These are phyloP conservation scores for Channa striata DNA, from an alignment of 2,797 vertebrate species.

Conservation along the genomic window DNA sequence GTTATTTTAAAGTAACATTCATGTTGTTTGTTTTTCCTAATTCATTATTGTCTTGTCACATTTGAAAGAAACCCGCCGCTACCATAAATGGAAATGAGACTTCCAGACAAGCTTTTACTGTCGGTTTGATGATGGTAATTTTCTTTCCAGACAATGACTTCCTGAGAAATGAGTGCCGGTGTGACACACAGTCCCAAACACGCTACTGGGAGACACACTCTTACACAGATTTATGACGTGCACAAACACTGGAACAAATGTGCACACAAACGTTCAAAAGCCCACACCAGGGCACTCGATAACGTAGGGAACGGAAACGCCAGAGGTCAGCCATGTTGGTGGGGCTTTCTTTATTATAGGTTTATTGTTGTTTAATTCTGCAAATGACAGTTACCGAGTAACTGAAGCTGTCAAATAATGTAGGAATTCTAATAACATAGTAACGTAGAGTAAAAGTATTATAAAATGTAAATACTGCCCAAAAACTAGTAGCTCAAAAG, in stretches of 20 bases:
- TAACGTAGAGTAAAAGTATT: too few relatives aligned
- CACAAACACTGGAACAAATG: background rate
- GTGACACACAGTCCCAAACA: conserved; percentile 12
- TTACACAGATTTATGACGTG: background rate
- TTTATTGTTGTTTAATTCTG: too few relatives aligned
- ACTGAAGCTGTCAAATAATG: too few relatives aligned
- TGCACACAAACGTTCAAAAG: background rate
- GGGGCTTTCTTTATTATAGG: conserved; percentile 24
- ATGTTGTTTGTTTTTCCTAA: background rate
- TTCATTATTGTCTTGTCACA: background rate
- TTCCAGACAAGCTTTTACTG: conserved; percentile 12
- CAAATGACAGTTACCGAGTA: too few relatives aligned
- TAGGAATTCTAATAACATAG: too few relatives aligned
- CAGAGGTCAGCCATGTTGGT: conserved; percentile 13
- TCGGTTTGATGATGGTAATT: conserved; percentile 16
- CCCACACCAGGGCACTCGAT: background rate
- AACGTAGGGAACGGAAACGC: conserved; percentile 17
- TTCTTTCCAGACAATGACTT: conserved; percentile 16
- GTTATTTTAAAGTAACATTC: too few relatives aligned
- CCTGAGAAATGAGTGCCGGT: conserved; percentile 2
- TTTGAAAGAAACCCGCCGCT: background rate
- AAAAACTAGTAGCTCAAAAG: too few relatives aligned
- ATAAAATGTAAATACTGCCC: too few relatives aligned
- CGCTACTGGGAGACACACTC: background rate
- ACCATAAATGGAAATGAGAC: conserved; percentile 22